These are phyloP conservation scores for Enteromius trimaculatus DNA, from an alignment of 2,797 vertebrate genomes.

Conservation along the genomic window DNA sequence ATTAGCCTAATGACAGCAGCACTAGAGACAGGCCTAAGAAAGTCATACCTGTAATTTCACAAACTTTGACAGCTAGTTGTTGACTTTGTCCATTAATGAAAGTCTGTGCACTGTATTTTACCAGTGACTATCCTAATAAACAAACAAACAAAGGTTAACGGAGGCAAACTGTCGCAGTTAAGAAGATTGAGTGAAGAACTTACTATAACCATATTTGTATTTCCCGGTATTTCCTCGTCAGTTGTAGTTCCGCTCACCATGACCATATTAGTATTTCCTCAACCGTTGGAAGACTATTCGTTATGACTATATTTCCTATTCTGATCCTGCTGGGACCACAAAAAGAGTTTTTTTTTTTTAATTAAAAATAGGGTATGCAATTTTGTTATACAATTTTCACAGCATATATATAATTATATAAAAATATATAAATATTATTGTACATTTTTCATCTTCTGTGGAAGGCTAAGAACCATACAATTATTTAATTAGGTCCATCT, in stretches of 20 bases:
- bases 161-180: not conserved
- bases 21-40: not conserved
- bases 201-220: not conserved
- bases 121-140: not conserved
- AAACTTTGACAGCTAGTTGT: not conserved
- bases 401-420: not conserved
- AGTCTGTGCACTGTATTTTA: not conserved
- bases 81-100: not conserved
- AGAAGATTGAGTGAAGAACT: not conserved
- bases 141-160: too few species aligned
- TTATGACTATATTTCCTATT: slow-evolving; percentile 1
- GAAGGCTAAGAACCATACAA: not conserved
- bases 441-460: not conserved
- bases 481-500: not conserved
- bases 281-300: not conserved
- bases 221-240: slow-evolving; percentile 5
- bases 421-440: not conserved
- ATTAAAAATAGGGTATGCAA: not conserved
- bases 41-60: not conserved
- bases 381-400: not conserved
- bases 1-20: not conserved
- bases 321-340: not conserved
- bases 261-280: slow-evolving; percentile 30
- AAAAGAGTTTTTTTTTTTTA: too few species aligned
- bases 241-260: not conserved